A percentile compares a stretch with the other conserved stretches of the same genome.
Conservation (phyloP, 2,113 vertebrate genomes). For the Oreotragus oreotragus region DNA sequence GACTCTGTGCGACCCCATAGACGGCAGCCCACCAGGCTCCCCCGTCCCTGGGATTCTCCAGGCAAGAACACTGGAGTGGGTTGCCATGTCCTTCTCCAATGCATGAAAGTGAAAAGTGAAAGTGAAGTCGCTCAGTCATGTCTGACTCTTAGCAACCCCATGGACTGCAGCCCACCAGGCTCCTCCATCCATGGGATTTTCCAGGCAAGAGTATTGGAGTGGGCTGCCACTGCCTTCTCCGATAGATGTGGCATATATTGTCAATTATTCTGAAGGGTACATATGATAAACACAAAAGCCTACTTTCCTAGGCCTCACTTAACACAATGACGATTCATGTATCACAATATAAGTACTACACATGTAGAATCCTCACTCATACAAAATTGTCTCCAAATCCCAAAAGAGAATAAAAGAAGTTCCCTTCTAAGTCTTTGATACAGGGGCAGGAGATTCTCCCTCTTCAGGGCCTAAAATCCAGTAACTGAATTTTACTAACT, state of each 20-base stretch:
- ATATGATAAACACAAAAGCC: conserved; percentile 9
- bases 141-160: no score
- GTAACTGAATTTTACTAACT: not conserved
- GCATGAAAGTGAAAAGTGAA: no score
- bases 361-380: not conserved
- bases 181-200: no score
- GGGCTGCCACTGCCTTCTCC: no score
- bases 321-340: not conserved
- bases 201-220: no score
- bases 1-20: no score
- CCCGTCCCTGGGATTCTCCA: no score
- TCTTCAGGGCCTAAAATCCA: not conserved
- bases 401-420: not conserved
- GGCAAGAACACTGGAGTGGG: no score
- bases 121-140: no score
- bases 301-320: not conserved
- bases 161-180: no score
- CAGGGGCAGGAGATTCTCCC: not conserved
- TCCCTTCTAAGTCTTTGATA: not conserved
- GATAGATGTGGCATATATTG: not conserved
- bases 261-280: not conserved
- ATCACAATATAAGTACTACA: conserved; percentile 3
- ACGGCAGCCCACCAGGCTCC: no score
- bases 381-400: not conserved
- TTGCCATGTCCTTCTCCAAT: no score